A percentile compares a stretch with the other conserved stretches of the same genome.
Evolutionary conservation across 92 coral and sea anemone genomes (phyloP).

Genomic region (Desmophyllum pertusum): DNA sequence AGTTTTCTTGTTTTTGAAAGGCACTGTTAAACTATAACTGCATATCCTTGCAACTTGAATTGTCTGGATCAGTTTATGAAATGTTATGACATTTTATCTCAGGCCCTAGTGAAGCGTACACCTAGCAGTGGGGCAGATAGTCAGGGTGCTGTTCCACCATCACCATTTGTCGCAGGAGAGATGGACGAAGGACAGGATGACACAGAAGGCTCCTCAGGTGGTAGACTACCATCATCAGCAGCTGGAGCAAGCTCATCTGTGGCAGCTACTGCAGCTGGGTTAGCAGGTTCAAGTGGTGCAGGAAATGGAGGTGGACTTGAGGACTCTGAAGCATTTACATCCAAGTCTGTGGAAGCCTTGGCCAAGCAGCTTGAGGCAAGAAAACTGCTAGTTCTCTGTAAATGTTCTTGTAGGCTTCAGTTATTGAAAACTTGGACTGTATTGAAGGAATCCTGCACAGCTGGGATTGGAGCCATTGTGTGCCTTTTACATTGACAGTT

Average conservation of each 20-base stretch:
- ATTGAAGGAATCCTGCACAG: too few species aligned
- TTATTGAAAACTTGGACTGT: too few species aligned
- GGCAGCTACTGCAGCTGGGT: conserved; percentile 20
- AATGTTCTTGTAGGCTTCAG: too few species aligned
- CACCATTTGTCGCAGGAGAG: conserved; percentile 88
- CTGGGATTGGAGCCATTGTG: too few species aligned
- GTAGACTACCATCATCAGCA: conserved; percentile 29
- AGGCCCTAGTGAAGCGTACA: conserved; percentile 92
- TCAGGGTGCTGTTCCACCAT: conserved; percentile 58
- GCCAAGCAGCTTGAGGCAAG: conserved; percentile 85
- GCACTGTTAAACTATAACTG: too few species aligned
- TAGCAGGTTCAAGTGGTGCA: conserved; percentile 31
- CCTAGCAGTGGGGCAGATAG: conserved; percentile 66
- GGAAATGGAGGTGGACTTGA: conserved; percentile 53
- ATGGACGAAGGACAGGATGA: conserved; percentile 72
- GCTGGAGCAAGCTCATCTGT: conserved; percentile 41
- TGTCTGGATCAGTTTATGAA: neutral
- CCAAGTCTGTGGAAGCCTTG: conserved; percentile 77
- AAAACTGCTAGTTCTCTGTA: neutral
- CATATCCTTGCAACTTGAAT: too few species aligned
- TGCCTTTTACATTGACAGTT: too few species aligned
- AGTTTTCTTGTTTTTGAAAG: too few species aligned
- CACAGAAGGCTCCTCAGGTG: conserved; percentile 53
- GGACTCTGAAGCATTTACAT: conserved; percentile 65
- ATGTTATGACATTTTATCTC: conserved; percentile 3